Conservation (phyloP, 2,113 vertebrate genomes). For the Hippocampus barbouri region DNA sequence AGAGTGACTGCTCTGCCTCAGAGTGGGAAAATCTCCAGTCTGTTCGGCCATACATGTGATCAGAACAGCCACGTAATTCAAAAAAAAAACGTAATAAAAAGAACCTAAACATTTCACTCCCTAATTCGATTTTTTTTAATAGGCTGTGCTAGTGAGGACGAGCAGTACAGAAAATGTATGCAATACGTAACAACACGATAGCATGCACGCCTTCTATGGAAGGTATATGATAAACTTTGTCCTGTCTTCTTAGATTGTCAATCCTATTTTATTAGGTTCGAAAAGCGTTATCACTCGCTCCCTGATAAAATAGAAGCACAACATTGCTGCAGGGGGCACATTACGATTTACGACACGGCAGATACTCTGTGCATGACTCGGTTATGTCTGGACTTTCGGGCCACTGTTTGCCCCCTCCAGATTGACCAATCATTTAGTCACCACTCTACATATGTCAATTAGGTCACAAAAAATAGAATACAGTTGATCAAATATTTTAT, state of each 20-base stretch:
- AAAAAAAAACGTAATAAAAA: too few species aligned
- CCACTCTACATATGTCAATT: constrained; percentile 18
- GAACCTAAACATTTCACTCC: too few species aligned
- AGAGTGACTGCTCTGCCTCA: too few species aligned
- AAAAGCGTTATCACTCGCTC: constrained; percentile 21
- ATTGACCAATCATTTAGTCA: constrained; percentile 12
- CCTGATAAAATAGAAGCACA: constrained; percentile 39
- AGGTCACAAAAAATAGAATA: too few species aligned
- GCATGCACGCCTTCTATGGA: neutral
- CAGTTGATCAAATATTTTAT: too few species aligned
- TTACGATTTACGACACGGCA: constrained; percentile 26
- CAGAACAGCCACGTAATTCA: too few species aligned
- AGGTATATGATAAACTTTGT: constrained; percentile 16
- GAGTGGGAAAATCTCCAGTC: too few species aligned
- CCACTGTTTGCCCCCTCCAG: constrained; percentile 32
- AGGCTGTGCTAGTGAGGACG: too few species aligned
- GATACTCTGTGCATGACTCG: constrained; percentile 41
- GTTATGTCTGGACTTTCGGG: constrained; percentile 61
- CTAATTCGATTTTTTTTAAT: too few species aligned
- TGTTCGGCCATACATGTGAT: too few species aligned
- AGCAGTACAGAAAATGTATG: neutral
- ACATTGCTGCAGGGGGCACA: constrained; percentile 16
- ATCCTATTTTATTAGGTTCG: constrained; percentile 33
- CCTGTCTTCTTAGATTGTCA: constrained; percentile 15
- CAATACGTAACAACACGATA: neutral